Base-by-base conservation (phyloP, 2,113 vertebrate genomes). In the Andinoacara biseriatus region DNA sequence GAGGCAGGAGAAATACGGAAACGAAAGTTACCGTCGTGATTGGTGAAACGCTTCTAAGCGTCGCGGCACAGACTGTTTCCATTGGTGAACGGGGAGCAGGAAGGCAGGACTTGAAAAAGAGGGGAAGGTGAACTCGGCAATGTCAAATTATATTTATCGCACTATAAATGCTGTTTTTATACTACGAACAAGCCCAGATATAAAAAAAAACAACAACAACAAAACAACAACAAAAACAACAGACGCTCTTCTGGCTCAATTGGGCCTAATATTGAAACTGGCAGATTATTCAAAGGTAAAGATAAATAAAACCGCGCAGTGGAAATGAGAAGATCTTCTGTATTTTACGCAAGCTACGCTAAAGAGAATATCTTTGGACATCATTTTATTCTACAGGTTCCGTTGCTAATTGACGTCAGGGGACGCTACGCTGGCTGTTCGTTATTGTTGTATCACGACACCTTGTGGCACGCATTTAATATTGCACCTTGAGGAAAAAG, bases 1-100 rank as follows among this genome's bases (percentile, higher is more conserved):
- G 40, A 77, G 11, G 54, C 22, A 75, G 35, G 13, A 65, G 62
- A 78, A 86, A 93, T 65, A 54, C 80, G 89, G 82, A 91, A 88
- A 57, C 40, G 5, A 35, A 35, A 7, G 33, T 1, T 0, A 0
- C 63, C 3, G 5, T 17, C 7, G 26, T 92, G 83, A 92, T 92
- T 93, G 90, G 91, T 58, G 74, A 18, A 15, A 22, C 22, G 35
- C 54, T 3, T 43, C 17, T 10, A 7, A 49, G 58, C 80, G 38
- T 78, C 80, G 75, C 79, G 76, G 13, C 2, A 4, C 5, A 56
- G 29, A 4, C 38, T 9, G 0, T 7, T 22, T 6, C 24, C 2
- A 89, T 91, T 92, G 85, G 89, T 62, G 18, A 18, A 63, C 58
- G n/a, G 5, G 1, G 11, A 60, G 3, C 2, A 1, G 10, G 15